phyloP scores from a whole-genome alignment of 2,888 invertebrate genomes.

The Emmelina monodactyla region DNA sequence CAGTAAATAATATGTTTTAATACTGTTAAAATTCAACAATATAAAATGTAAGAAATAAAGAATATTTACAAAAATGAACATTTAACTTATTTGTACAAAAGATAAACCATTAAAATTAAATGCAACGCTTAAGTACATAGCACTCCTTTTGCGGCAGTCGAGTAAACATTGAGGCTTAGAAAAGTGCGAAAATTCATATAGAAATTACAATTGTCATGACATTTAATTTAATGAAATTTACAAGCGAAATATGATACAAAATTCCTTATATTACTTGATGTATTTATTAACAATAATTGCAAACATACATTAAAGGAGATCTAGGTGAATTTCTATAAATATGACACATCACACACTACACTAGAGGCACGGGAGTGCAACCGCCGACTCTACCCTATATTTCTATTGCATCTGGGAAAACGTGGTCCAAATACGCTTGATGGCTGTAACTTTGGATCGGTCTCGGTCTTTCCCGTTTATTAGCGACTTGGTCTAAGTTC shows the following conservation, averaged over 20 bases:
- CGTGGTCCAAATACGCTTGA: slow-evolving; percentile 68
- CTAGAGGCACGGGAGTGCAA: too few species aligned
- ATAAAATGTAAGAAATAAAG: slow-evolving; percentile 46
- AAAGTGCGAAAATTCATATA: too few species aligned
- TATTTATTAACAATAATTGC: background rate
- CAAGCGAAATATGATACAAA: background rate
- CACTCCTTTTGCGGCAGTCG: too few species aligned
- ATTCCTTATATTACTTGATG: background rate
- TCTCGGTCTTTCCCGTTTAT: slow-evolving; percentile 59
- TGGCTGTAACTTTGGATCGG: slow-evolving; percentile 66
- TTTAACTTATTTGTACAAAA: slow-evolving; percentile 19
- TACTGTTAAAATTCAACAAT: slow-evolving; percentile 65
- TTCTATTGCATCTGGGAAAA: slow-evolving; percentile 66
- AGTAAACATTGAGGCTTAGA: too few species aligned
- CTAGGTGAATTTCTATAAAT: slow-evolving; percentile 2
- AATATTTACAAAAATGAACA: slow-evolving; percentile 43
- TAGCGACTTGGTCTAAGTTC: slow-evolving; percentile 25
- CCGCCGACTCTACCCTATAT: slow-evolving; percentile 25
- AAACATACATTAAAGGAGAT: slow-evolving; percentile 12
- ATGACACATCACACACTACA: slow-evolving; percentile 17
- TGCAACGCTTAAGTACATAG: too few species aligned
- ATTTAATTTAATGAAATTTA: background rate
- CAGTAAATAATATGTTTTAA: slow-evolving; percentile 39
- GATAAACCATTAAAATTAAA: background rate
- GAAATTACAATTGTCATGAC: slow-evolving; percentile 1